Conservation (phyloP, 2,113 vertebrate genomes). For the Noturus placidus region DNA sequence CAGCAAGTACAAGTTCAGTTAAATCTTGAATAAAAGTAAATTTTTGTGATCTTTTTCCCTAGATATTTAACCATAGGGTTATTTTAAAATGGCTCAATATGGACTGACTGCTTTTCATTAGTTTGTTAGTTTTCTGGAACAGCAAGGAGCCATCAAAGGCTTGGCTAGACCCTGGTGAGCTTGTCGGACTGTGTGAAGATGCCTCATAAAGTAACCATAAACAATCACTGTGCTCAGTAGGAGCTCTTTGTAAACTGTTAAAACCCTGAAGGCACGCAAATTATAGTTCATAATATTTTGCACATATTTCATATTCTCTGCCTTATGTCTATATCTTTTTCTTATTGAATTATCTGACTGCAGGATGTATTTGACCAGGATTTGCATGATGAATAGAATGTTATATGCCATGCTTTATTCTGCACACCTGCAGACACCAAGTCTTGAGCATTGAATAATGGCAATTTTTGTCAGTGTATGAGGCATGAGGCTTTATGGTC, state of each 20-base stretch:
- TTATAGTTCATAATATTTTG: slow-evolving; percentile 1
- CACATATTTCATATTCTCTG: background rate
- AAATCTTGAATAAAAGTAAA: background rate
- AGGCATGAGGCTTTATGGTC: background rate
- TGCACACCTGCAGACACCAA: background rate
- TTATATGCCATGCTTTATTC: background rate
- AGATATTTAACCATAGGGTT: slow-evolving; percentile 3
- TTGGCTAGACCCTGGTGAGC: background rate
- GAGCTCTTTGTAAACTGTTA: slow-evolving; percentile 20
- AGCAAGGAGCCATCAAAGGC: slow-evolving; percentile 7
- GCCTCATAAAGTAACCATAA: slow-evolving; percentile 15
- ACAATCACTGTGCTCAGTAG: slow-evolving; percentile 1
- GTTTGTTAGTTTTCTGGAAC: slow-evolving; percentile 40
- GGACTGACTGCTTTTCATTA: slow-evolving; percentile 25
- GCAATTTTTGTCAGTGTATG: background rate
- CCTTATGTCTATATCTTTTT: background rate
- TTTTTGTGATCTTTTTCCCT: background rate
- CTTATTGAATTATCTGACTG: background rate
- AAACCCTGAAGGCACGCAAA: background rate
- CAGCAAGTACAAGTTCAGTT: background rate
- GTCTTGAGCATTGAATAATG: background rate
- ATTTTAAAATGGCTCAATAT: slow-evolving; percentile 10
- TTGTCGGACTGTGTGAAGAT: slow-evolving; percentile 7
- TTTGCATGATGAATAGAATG: background rate
- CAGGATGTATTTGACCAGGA: background rate